These are phyloP conservation scores for Gyps fulvus DNA, from an alignment of 2,113 vertebrate species.

Conservation along the genomic window DNA sequence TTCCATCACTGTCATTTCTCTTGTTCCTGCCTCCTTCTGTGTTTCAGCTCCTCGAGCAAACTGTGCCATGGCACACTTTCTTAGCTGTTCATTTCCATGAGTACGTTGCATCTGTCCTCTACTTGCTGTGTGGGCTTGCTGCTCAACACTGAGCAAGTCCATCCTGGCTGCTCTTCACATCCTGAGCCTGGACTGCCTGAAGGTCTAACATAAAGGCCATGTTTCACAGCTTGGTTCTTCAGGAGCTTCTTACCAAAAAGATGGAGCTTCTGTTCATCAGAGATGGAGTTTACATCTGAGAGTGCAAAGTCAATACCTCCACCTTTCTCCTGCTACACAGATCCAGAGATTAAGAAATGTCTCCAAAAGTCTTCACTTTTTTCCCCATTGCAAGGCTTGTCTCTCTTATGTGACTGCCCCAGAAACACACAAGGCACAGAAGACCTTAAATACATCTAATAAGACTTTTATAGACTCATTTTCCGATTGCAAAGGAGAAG, in stretches of 20 bases:
- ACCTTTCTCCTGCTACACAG: neutral
- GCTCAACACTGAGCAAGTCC: neutral
- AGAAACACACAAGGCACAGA: neutral
- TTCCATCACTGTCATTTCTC: neutral
- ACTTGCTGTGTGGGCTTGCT: neutral
- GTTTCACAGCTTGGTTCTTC: neutral
- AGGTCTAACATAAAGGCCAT: neutral
- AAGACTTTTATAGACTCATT: neutral
- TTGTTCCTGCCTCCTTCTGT: neutral
- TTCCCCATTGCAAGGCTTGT: neutral
- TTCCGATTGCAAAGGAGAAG: neutral
- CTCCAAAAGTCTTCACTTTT: neutral
- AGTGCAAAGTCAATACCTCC: neutral
- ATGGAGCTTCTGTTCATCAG: neutral
- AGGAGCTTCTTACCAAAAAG: neutral
- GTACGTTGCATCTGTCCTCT: neutral
- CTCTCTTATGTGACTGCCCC: neutral
- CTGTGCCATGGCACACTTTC: neutral
- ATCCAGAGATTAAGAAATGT: neutral
- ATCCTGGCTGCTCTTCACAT: neutral
- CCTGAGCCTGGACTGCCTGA: neutral
- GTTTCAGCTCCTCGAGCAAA: neutral
- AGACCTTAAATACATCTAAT: neutral
- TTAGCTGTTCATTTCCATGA: neutral
- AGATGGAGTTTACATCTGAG: neutral